Conservation (phyloP, 2,797 vertebrate species). For the Phoeniculus purpureus region DNA sequence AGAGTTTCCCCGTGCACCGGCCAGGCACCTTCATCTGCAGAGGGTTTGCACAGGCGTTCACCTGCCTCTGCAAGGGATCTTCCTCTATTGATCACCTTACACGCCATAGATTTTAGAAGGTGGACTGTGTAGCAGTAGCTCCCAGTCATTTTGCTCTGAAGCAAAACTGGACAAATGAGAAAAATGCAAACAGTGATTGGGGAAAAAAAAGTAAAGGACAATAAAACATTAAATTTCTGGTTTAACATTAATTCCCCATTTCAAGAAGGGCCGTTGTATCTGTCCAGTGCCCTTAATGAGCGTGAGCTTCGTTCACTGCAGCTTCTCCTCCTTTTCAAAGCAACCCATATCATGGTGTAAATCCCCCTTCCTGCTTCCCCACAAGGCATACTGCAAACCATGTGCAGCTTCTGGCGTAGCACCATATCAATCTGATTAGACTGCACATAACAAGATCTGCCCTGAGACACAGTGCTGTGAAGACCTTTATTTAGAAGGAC, state of each 20-base stretch:
- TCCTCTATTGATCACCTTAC: neutral
- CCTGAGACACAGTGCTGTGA: conserved; percentile 34
- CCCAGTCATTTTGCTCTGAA: conserved; percentile 20
- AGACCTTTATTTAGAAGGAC: conserved; percentile 69
- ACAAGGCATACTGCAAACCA: conserved; percentile 67
- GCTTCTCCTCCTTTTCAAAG: conserved; percentile 41
- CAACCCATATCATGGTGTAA: conserved; percentile 19
- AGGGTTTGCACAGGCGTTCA: neutral
- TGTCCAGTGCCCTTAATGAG: conserved; percentile 48
- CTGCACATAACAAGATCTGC: conserved; percentile 56
- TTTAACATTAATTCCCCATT: conserved; percentile 54
- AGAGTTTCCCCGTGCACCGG: neutral
- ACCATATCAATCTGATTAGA: conserved; percentile 61
- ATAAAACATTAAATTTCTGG: conserved; percentile 56
- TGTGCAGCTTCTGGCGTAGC: conserved; percentile 44
- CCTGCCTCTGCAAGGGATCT: neutral
- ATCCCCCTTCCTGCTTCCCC: conserved; percentile 38
- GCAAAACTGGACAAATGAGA: conserved; percentile 27
- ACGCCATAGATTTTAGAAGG: neutral
- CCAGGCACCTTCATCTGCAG: neutral
- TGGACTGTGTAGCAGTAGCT: neutral
- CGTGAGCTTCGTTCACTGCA: conserved; percentile 21
- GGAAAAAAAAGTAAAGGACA: conserved; percentile 42
- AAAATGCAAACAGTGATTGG: conserved; percentile 40
- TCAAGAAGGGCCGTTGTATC: neutral